phyloP scores from a whole-genome alignment of 1,140 invertebrate species.

The Charaxes varanes region DNA sequence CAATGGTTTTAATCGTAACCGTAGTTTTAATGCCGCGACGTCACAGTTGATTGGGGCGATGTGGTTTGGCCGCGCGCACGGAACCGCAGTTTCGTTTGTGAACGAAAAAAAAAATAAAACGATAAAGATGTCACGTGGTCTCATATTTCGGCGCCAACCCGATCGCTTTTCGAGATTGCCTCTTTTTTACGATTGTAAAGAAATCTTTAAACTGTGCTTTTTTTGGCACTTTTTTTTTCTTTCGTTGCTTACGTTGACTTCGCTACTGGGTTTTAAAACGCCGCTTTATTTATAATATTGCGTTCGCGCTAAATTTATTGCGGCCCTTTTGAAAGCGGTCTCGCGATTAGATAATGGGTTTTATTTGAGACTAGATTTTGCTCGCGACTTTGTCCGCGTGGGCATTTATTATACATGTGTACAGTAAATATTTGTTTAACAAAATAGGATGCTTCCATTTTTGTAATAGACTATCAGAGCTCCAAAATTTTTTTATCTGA shows the following conservation, averaged over 20 bases:
- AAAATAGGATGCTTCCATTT: too few relatives aligned
- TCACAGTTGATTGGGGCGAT: slow-evolving; percentile 33
- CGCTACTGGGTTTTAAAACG: slow-evolving; percentile 22
- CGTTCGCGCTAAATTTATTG: slow-evolving; percentile 18
- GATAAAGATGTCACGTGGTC: slow-evolving; percentile 63
- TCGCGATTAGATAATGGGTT: slow-evolving; percentile 17
- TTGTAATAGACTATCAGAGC: too few relatives aligned
- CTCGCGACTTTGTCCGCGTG: too few relatives aligned
- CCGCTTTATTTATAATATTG: slow-evolving; percentile 21
- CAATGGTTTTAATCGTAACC: slow-evolving; percentile 55
- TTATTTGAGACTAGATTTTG: too few relatives aligned
- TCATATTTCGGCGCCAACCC: slow-evolving; percentile 37
- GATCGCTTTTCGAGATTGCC: slow-evolving; percentile 30
- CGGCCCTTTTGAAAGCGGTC: slow-evolving; percentile 7
- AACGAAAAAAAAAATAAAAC: slow-evolving; percentile 13
- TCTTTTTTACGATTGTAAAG: slow-evolving; percentile 32
- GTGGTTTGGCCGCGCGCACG: too few relatives aligned
- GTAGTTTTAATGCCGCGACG: slow-evolving; percentile 45
- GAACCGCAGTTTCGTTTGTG: too few relatives aligned
- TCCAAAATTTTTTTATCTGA: too few relatives aligned
- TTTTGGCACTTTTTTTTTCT: slow-evolving; percentile 20
- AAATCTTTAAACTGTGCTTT: slow-evolving; percentile 21
- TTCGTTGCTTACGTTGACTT: slow-evolving; percentile 7
- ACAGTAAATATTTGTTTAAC: too few relatives aligned
- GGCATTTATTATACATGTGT: too few relatives aligned